These are phyloP conservation scores for Alethe diademata DNA, from an alignment of 2,113 vertebrate species.

Conservation along the genomic window DNA sequence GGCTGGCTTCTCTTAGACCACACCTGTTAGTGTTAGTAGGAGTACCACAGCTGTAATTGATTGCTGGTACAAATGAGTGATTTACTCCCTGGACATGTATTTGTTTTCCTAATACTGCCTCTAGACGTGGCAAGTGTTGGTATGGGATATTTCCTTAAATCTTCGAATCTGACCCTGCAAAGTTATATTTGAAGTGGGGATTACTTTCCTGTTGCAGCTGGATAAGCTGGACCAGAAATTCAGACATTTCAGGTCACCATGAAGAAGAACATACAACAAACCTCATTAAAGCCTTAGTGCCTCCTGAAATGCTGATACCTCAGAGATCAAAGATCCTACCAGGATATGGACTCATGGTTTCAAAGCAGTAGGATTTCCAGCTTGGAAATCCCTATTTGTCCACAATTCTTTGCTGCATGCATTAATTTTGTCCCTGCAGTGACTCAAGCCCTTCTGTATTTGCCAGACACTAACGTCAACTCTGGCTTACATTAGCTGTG, in stretches of 20 bases:
- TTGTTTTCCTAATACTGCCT: not conserved
- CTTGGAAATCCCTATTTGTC: not conserved
- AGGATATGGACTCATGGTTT: not conserved
- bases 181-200: not conserved
- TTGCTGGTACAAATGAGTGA: not conserved
- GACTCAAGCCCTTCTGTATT: not conserved
- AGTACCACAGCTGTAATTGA: not conserved
- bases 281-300: not conserved
- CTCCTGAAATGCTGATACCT: not conserved
- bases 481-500: not conserved
- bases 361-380: not conserved
- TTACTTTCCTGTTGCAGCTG: not conserved
- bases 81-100: not conserved
- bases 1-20: not conserved
- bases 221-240: not conserved
- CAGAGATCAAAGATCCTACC: not conserved
- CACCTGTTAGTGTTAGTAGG: not conserved
- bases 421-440: not conserved
- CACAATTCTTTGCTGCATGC: fast-evolving
- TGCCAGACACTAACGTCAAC: not conserved
- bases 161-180: not conserved
- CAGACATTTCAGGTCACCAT: not conserved
- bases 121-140: not conserved
- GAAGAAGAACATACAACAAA: not conserved
- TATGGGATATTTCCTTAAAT: not conserved